Percentiles rank a stretch among this genome's conserved stretches.
Evolutionary conservation across 2,797 vertebrate species (phyloP).

Genomic region (Fistularia commersonii): DNA sequence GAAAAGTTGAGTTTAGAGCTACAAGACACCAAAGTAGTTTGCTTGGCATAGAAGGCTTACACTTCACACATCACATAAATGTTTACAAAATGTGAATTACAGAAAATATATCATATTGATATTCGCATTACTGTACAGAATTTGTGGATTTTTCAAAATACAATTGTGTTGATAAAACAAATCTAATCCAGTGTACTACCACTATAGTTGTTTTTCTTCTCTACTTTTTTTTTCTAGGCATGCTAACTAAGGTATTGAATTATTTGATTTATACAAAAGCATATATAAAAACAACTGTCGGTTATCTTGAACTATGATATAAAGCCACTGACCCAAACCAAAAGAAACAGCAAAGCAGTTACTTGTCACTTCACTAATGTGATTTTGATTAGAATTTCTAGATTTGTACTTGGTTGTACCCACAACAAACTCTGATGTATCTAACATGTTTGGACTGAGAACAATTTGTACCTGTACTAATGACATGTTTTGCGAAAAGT

Average conservation of each 20-base stretch:
- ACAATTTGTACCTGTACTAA: conserved; percentile 62
- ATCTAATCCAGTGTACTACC: conserved; percentile 25
- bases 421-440: conserved; percentile 14
- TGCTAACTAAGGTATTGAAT: conserved; percentile 47
- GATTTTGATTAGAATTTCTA: conserved; percentile 30
- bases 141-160: conserved; percentile 57
- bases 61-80: conserved; percentile 52
- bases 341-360: not conserved
- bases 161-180: conserved; percentile 56
- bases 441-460: conserved; percentile 28
- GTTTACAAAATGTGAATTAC: conserved; percentile 75
- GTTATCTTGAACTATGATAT: conserved; percentile 2
- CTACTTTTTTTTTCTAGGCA: conserved; percentile 37
- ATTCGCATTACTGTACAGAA: conserved; percentile 73
- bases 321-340: too few relatives aligned
- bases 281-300: conserved; percentile 17
- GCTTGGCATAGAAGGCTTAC: conserved; percentile 66
- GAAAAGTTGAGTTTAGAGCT: conserved; percentile 53
- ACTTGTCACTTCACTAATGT: conserved; percentile 2
- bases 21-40: conserved; percentile 78
- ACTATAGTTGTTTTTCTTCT: conserved; percentile 27
- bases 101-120: conserved; percentile 85
- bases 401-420: conserved; percentile 28
- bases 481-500: conserved; percentile 51
- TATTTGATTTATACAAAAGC: conserved; percentile 26